Percentiles rank a stretch among this genome's conserved stretches.
Evolutionary conservation across 2,797 vertebrate species (phyloP).

Genomic region (Urophycis tenuis): DNA sequence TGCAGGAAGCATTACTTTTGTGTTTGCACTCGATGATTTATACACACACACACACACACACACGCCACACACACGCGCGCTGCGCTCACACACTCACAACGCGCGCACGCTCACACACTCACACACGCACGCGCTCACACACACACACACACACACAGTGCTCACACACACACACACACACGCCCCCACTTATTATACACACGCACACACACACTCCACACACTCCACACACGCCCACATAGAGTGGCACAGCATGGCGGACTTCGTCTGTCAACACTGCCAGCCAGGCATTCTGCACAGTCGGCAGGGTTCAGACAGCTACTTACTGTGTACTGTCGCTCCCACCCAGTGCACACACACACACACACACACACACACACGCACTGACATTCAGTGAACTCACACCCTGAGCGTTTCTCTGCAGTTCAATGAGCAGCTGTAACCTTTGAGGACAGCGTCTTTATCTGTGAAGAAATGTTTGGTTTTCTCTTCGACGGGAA

Average conservation of each 20-base stretch:
- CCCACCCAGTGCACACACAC: neutral
- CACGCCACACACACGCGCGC: too few species aligned
- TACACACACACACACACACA: too few species aligned
- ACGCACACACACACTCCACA: neutral
- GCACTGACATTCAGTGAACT: neutral
- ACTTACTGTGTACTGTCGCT: slow-evolving; percentile 12
- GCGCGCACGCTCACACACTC: neutral
- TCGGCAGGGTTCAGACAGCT: slow-evolving; percentile 10
- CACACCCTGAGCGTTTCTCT: neutral
- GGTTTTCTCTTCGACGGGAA: neutral
- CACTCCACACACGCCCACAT: neutral
- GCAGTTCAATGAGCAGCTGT: neutral
- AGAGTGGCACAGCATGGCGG: slow-evolving; percentile 1
- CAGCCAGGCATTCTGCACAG: slow-evolving; percentile 31
- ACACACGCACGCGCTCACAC: neutral
- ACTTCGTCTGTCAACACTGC: slow-evolving; percentile 35
- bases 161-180: neutral
- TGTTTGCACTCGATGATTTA: neutral
- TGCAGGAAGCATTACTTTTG: neutral
- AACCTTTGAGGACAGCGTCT: neutral
- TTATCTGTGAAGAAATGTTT: neutral
- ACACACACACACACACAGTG: too few species aligned
- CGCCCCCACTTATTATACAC: too few species aligned
- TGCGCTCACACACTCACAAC: neutral
- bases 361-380: neutral